These are phyloP conservation scores for Sciaenops ocellatus DNA, from an alignment of 2,797 vertebrate genomes.

Conservation along the genomic window DNA sequence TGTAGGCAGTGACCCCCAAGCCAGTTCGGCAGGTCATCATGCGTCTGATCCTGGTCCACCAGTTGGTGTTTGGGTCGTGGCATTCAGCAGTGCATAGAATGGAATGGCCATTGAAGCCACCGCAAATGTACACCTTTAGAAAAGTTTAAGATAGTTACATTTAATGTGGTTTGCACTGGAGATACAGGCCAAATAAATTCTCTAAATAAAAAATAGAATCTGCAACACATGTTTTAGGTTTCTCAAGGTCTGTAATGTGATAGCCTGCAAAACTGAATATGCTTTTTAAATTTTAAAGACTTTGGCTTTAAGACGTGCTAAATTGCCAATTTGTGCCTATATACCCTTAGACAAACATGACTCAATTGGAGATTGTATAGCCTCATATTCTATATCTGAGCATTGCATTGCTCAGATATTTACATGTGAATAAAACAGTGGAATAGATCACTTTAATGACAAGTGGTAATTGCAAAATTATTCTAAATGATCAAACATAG, in stretches of 20 bases:
- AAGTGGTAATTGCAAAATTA: neutral
- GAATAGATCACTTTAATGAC: too few relatives aligned
- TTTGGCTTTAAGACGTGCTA: neutral
- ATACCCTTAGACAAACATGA: too few relatives aligned
- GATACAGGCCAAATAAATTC: neutral
- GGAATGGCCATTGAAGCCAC: constrained; percentile 84
- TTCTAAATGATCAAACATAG: neutral
- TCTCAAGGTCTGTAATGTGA: neutral
- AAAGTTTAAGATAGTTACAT: neutral
- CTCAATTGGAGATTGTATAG: too few relatives aligned
- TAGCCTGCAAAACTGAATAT: neutral
- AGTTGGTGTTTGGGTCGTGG: constrained; percentile 85
- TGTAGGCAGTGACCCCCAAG: constrained; percentile 63
- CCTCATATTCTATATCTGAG: too few relatives aligned
- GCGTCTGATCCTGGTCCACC: constrained; percentile 85
- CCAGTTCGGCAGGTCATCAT: constrained; percentile 82
- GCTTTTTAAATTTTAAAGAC: neutral
- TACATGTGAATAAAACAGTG: neutral
- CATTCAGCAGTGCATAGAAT: constrained; percentile 84
- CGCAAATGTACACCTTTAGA: constrained; percentile 72
- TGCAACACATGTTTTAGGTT: neutral
- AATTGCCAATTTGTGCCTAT: too few relatives aligned
- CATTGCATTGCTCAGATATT: neutral
- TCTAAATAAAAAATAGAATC: neutral
- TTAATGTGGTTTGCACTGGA: neutral